A percentile compares a stretch with the other conserved stretches of the same genome.
Conservation (phyloP, 1,140 invertebrate species). For the Vanessa atalanta region DNA sequence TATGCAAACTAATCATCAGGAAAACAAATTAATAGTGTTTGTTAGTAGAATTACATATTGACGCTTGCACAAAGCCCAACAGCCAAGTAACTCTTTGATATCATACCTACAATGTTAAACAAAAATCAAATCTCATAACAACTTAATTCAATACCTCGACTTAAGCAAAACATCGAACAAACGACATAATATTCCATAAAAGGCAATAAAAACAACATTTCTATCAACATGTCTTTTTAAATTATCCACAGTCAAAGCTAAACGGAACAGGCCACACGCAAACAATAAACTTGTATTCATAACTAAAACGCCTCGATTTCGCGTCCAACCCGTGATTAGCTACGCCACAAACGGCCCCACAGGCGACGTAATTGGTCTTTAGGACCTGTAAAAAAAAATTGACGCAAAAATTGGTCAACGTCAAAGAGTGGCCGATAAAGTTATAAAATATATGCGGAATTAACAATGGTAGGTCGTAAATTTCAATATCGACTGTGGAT, state of each 20-base stretch:
- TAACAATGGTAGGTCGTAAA: slow-evolving; percentile 56
- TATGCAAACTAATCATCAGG: no score
- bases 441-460: slow-evolving; percentile 51
- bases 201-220: neutral
- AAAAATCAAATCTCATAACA: neutral
- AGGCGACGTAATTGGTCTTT: slow-evolving; percentile 33
- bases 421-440: slow-evolving; percentile 56
- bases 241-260: slow-evolving; percentile 6
- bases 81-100: no score
- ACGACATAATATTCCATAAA: neutral
- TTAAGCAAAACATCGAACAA: neutral
- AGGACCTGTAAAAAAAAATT: slow-evolving; percentile 26
- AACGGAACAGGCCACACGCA: slow-evolving; percentile 30
- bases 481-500: slow-evolving; percentile 57
- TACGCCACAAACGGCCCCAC: slow-evolving; percentile 48
- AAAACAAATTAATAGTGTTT: no score
- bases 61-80: no score
- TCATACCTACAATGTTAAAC: no score
- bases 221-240: slow-evolving; percentile 14
- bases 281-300: slow-evolving; percentile 27
- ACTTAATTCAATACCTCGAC: neutral
- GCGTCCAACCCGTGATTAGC: slow-evolving; percentile 44
- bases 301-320: slow-evolving; percentile 41
- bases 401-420: slow-evolving; percentile 26
- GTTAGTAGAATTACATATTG: no score